Conservation (phyloP, 1,140 invertebrate genomes). For the Rhizoglyphus robini region DNA sequence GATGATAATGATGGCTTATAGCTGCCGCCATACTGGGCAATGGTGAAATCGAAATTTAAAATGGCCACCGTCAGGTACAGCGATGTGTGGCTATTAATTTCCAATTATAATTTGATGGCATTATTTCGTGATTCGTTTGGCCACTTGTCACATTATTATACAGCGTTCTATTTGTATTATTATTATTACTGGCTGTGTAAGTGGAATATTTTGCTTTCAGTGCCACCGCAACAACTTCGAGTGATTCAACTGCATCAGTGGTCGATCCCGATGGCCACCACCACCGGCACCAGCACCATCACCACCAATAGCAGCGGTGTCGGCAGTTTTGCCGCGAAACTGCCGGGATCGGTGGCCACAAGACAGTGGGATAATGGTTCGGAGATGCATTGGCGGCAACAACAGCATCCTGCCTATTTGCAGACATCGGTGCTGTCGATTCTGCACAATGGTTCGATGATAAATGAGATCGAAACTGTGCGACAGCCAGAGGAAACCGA, state of each 20-base stretch:
- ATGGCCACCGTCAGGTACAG: too few relatives aligned
- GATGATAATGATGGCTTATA: too few relatives aligned
- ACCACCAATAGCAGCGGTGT: neutral
- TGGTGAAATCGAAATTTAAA: too few relatives aligned
- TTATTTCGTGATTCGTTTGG: neutral
- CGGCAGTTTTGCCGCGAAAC: neutral
- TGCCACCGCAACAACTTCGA: slow-evolving; percentile 1
- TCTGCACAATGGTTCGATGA: slow-evolving; percentile 12
- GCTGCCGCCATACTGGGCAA: too few relatives aligned
- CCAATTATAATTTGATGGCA: slow-evolving; percentile 8
- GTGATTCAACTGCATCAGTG: neutral
- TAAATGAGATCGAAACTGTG: slow-evolving; percentile 1
- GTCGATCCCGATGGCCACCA: neutral
- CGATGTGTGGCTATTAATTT: neutral
- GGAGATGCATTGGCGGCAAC: neutral
- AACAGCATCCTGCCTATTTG: neutral
- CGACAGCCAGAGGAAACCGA: neutral
- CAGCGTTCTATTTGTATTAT: neutral
- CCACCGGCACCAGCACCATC: neutral
- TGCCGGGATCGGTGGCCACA: neutral
- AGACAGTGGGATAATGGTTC: slow-evolving; percentile 1
- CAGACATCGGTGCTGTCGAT: neutral
- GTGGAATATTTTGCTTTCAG: neutral
- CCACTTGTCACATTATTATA: neutral
- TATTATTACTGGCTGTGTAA: neutral